Evolutionary conservation across 2,888 invertebrate genomes (phyloP).

Genomic region (Macaria liturata): DNA sequence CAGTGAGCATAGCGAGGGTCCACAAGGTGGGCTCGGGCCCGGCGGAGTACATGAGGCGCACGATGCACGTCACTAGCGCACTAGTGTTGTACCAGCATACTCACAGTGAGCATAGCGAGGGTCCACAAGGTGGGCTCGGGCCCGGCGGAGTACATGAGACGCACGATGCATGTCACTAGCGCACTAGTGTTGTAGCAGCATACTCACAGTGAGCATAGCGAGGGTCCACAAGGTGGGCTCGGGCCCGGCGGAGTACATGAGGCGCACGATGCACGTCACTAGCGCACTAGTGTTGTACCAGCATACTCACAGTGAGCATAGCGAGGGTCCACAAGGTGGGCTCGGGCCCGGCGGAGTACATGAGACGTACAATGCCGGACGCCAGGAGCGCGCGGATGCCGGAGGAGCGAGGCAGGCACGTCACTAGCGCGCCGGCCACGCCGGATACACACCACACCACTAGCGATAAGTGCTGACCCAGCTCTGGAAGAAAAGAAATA

Average conservation of each 20-base stretch:
- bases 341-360: constrained; percentile 96
- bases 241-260: too few relatives aligned
- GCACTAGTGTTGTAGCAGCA: too few relatives aligned
- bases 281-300: neutral
- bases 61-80: constrained; percentile 86
- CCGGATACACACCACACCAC: constrained; percentile 93
- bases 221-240: too few relatives aligned
- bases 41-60: neutral
- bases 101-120: constrained; percentile 89
- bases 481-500: constrained; percentile 74
- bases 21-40: too few relatives aligned
- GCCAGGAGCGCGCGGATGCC: constrained; percentile 91
- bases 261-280: too few relatives aligned
- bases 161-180: too few relatives aligned
- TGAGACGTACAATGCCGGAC: constrained; percentile 92
- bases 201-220: constrained; percentile 51
- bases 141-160: constrained; percentile 94
- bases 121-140: constrained; percentile 94
- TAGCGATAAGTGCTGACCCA: constrained; percentile 92
- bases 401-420: constrained; percentile 90
- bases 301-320: constrained; percentile 87
- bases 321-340: constrained; percentile 94
- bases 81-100: too few relatives aligned
- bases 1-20: too few relatives aligned
- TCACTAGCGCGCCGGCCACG: constrained; percentile 88